Evolutionary conservation across 1,140 invertebrate genomes (phyloP), one percentile per base, ranked within the genome.

Genomic region (Trypoxylus dichotomus): DNA sequence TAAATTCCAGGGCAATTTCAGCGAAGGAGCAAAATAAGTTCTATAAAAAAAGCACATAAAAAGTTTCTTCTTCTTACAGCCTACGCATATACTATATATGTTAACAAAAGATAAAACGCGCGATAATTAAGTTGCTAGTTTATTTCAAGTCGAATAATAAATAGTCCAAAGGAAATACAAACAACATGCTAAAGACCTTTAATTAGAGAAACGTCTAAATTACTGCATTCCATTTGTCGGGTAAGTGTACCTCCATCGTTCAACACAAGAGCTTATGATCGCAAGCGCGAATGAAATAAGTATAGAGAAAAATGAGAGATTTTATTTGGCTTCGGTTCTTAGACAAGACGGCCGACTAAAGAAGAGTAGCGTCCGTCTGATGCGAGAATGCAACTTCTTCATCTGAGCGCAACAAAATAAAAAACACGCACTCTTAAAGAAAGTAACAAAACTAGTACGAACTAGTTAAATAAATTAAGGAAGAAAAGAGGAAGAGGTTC

Each of bases 381-480:
- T 54, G 47, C 47, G 47, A 54, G 19, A 54, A 54, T 19, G 19
- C 19, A 54, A 54, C 47, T 54, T 54, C 47, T 54, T 54, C 60
- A 24, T 68, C 60, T 24, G 60, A 6, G 8, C 60, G 60, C 13
- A 29, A 68, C 60, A 29, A 68, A 68, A 68, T 68, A 68, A 68
- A 68, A 68, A 68, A 24, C 60, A 24, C 60, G 60, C 60, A 25
- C 19, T 24, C 21, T 68, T 27, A 27, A 68, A 68, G 15, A 68
- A 11, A 68, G 60, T 29, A 68, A 68, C 60, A 68, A 24, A 68
- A 68, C 60, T 68, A 68, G 60, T 68, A 27, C 21, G 60, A 68
- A 68, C 60, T 68, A 68, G 60, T 68, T 68, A 68, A 68, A 68
- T 68, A 68, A 68, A 68, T 68, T 68, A 68, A 68, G 60, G 7